Evolutionary conservation across 2,888 invertebrate genomes (phyloP).

Genomic region (Margaritifera margaritifera): DNA sequence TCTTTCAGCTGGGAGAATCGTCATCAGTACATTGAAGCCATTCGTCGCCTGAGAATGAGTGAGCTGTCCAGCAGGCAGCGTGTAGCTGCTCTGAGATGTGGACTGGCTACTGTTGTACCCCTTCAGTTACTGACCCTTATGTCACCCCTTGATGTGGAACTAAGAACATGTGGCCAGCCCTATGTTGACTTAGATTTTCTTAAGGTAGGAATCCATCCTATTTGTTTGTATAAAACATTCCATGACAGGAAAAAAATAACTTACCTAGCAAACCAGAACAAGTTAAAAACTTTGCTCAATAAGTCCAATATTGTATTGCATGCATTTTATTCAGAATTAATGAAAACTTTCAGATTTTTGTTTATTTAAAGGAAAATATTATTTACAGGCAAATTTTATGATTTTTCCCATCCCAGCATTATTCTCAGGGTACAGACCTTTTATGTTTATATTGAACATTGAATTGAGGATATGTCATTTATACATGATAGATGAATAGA

Average conservation of each 20-base stretch:
- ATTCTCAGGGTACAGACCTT: too few relatives aligned
- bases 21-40: slow-evolving; percentile 65
- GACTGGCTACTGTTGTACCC: slow-evolving; percentile 68
- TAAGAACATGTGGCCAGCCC: slow-evolving; percentile 68
- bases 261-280: too few relatives aligned
- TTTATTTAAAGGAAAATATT: too few relatives aligned
- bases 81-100: slow-evolving; percentile 53
- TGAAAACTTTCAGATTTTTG: too few relatives aligned
- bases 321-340: too few relatives aligned
- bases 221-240: too few relatives aligned
- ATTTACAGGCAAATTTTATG: too few relatives aligned
- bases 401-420: too few relatives aligned
- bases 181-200: slow-evolving; percentile 68
- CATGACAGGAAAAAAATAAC: too few relatives aligned
- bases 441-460: too few relatives aligned
- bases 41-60: slow-evolving; percentile 54
- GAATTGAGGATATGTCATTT: not conserved
- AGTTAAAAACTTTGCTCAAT: too few relatives aligned
- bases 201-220: slow-evolving; percentile 51
- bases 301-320: too few relatives aligned
- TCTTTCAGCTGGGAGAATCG: slow-evolving; percentile 65
- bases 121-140: slow-evolving; percentile 64
- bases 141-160: slow-evolving; percentile 65
- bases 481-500: not conserved
- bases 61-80: slow-evolving; percentile 60